A percentile compares a stretch with the other conserved stretches of the same genome.
phyloP scores from a whole-genome alignment of 2,888 invertebrate species.

The Lepidocyrtinus sp. region DNA sequence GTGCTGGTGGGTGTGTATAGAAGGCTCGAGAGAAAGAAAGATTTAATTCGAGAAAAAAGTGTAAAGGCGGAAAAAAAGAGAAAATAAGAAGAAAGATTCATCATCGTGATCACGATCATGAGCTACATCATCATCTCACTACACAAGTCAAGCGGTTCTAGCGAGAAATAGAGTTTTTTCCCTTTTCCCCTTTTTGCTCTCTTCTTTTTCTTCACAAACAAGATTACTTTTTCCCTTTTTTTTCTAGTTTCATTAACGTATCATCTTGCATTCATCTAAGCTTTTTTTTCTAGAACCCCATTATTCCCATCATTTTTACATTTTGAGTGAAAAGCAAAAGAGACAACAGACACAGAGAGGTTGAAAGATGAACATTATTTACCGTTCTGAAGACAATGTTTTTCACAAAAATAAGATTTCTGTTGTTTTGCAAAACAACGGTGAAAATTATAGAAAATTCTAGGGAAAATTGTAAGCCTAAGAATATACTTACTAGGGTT shows the following conservation, averaged over 20 bases:
- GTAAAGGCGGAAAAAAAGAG: constrained; percentile 50
- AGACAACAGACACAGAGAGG: constrained; percentile 19
- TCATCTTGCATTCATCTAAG: constrained; percentile 51
- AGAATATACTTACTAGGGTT: too few species aligned
- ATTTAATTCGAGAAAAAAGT: constrained; percentile 54
- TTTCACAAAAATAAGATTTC: too few species aligned
- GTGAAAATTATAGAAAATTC: too few species aligned
- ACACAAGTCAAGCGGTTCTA: constrained; percentile 54
- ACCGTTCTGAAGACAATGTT: too few species aligned
- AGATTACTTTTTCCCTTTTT: constrained; percentile 18
- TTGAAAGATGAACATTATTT: constrained; percentile 38
- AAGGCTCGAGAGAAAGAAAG: constrained; percentile 56
- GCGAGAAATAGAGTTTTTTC: constrained; percentile 4
- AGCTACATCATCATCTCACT: constrained; percentile 7
- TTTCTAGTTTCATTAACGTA: constrained; percentile 59
- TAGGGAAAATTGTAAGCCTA: too few species aligned
- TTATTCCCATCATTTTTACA: constrained; percentile 55
- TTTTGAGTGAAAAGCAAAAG: constrained; percentile 19
- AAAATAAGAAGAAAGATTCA: constrained; percentile 44
- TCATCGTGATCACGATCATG: constrained; percentile 35
- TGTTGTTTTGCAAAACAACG: too few species aligned
- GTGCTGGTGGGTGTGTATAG: constrained; percentile 40
- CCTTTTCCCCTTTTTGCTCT: constrained; percentile 25
- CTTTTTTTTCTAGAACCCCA: constrained; percentile 49
- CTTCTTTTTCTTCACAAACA: constrained; percentile 19